Percentiles rank a stretch among this genome's conserved stretches.
phyloP scores from a whole-genome alignment of 2,797 vertebrate species.

The Thripadectes ignobilis region DNA sequence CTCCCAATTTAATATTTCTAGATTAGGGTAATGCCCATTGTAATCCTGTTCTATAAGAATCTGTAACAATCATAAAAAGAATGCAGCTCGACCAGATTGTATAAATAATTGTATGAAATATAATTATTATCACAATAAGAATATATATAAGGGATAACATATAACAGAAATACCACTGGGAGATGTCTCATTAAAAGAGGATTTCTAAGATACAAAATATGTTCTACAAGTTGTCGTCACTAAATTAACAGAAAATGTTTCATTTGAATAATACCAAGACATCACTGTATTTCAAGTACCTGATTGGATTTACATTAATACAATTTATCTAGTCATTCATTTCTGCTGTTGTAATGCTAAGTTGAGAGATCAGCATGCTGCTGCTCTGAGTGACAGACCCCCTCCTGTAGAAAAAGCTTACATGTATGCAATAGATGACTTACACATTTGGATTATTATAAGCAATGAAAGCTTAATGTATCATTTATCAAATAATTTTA shows the following conservation, averaged over 20 bases:
- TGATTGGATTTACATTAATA: not conserved
- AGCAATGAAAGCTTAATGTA: not conserved
- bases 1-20: not conserved
- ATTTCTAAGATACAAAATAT: not conserved
- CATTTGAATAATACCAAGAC: not conserved
- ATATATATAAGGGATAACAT: not conserved
- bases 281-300: not conserved
- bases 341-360: constrained; percentile 47
- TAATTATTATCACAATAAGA: not conserved
- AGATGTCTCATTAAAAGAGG: not conserved
- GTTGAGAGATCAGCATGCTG: not conserved
- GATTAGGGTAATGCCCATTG: not conserved
- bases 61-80: not conserved
- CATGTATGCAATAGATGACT: not conserved
- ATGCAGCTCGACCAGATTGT: not conserved
- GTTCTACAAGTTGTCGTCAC: not conserved
- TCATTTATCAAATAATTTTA: constrained; percentile 38
- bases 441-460: not conserved
- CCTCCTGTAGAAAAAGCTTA: not conserved
- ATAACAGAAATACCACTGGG: not conserved
- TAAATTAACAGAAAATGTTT: not conserved
- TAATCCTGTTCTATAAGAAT: not conserved
- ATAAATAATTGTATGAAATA: not conserved
- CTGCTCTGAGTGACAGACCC: not conserved
- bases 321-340: constrained; percentile 14